Conservation (phyloP, 2,113 vertebrate genomes). For the Riparia riparia region DNA sequence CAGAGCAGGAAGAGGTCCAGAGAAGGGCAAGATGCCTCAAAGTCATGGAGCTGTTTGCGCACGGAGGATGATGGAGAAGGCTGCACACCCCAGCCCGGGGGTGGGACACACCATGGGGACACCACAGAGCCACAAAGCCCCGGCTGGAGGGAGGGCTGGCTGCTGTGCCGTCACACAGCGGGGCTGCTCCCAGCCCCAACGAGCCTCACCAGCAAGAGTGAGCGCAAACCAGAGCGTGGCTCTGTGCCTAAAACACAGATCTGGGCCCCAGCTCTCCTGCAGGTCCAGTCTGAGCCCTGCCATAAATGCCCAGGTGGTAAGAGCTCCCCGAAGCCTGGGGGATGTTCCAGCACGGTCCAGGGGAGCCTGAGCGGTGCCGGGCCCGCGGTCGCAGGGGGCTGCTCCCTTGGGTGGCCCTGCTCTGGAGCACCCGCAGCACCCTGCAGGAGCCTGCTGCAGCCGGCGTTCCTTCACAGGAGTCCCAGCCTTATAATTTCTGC, state of each 20-base stretch:
- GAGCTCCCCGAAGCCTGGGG: no score
- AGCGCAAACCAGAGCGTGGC: no score
- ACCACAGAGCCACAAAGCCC: fast-evolving
- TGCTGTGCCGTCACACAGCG: fast-evolving
- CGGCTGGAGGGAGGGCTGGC: fast-evolving
- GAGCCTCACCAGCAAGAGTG: no score
- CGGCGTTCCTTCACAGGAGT: not conserved
- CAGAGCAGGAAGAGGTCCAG: fast-evolving
- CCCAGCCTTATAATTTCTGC: conserved; percentile 24
- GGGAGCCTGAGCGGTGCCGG: not conserved
- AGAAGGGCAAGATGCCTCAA: not conserved
- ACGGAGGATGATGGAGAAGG: fast-evolving
- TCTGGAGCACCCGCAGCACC: not conserved
- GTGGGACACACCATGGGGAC: not conserved
- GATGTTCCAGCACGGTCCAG: no score
- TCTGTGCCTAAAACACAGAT: no score
- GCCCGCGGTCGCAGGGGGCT: fast-evolving
- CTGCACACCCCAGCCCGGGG: not conserved
- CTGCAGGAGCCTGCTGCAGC: not conserved
- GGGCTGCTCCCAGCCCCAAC: not conserved
- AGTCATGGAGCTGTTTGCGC: fast-evolving
- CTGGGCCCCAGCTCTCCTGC: no score
- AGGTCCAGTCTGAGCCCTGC: no score
- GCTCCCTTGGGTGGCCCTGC: not conserved
- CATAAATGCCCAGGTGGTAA: no score